phyloP scores from a whole-genome alignment of 1,140 invertebrate genomes.

The Mamestra configurata region DNA sequence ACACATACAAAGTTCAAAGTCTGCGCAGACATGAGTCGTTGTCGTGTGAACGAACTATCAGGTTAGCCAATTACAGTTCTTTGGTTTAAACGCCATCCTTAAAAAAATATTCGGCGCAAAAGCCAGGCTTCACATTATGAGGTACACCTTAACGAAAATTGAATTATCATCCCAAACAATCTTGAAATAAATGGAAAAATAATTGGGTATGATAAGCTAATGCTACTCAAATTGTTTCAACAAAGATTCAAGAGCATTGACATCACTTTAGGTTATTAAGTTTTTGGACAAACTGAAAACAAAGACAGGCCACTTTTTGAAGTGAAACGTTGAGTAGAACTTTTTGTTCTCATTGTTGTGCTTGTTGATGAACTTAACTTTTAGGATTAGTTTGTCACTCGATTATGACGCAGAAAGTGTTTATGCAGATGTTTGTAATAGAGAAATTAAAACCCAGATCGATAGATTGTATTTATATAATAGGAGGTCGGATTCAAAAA shows the following conservation, averaged over 20 bases:
- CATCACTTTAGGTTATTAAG: not conserved
- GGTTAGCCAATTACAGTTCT: too few relatives aligned
- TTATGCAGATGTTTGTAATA: not conserved
- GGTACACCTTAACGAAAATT: too few relatives aligned
- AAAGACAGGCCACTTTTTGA: conserved; percentile 14
- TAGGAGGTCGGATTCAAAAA: too few relatives aligned
- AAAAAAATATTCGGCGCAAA: too few relatives aligned
- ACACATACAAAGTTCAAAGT: too few relatives aligned
- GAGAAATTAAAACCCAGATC: not conserved
- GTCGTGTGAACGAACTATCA: too few relatives aligned
- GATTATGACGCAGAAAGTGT: not conserved
- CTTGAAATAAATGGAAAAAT: not conserved
- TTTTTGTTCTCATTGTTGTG: conserved; percentile 17
- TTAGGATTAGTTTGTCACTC: not conserved
- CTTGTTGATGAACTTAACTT: conserved; percentile 4
- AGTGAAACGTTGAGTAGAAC: not conserved
- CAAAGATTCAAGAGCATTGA: not conserved
- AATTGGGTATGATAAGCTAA: not conserved
- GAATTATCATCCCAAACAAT: not conserved
- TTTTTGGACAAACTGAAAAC: conserved; percentile 12
- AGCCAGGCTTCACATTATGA: too few relatives aligned
- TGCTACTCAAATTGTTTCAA: not conserved
- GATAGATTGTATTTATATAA: too few relatives aligned
- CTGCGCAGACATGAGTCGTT: too few relatives aligned
- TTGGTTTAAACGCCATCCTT: too few relatives aligned